Conservation (phyloP, 2,797 vertebrate species). For the Ciconia nigra region DNA sequence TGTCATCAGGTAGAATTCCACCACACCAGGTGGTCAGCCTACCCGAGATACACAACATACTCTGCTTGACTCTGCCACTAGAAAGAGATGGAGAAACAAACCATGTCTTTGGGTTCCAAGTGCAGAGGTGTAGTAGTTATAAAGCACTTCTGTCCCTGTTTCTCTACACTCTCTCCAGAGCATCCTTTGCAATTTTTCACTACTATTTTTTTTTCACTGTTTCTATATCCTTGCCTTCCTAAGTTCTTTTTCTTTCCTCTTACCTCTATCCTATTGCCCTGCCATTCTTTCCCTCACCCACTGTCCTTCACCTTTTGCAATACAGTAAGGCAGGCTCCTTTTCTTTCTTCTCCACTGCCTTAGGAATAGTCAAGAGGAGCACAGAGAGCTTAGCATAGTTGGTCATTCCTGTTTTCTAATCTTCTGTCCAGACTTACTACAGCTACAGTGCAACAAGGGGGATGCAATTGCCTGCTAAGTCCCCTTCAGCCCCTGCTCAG, state of each 20-base stretch:
- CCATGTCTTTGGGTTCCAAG: background rate
- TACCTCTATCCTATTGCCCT: background rate
- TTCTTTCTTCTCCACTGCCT: background rate
- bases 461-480: background rate
- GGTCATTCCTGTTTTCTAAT: background rate
- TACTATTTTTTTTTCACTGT: background rate
- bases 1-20: background rate
- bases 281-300: background rate
- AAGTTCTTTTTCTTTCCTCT: background rate
- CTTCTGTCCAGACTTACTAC: background rate
- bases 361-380: background rate
- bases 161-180: background rate
- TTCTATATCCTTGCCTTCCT: background rate
- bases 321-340: background rate
- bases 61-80: background rate
- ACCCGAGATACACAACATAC: background rate
- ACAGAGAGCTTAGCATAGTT: background rate
- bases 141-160: background rate
- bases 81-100: background rate
- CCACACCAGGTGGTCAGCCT: background rate
- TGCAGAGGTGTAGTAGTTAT: background rate
- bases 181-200: background rate
- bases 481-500: background rate
- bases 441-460: background rate
- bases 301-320: background rate